Evolutionary conservation across 2,888 invertebrate genomes (phyloP), one percentile per base, ranked within the genome.

Genomic region (Diaperis boleti): DNA sequence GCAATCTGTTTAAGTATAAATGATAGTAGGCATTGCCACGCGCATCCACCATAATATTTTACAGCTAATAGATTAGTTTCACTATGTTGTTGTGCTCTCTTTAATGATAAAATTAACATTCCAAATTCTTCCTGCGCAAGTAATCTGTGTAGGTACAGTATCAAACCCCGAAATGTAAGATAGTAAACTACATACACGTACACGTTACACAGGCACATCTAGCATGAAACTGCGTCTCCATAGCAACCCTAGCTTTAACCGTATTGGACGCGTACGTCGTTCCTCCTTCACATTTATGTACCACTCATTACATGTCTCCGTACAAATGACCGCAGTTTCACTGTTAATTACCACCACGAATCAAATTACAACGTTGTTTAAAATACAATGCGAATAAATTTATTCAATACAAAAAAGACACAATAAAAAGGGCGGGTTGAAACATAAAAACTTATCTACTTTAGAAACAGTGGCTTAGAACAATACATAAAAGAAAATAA

Each of bases 221-320:
- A 65, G 73, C 72, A 72, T 73, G 73, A 74, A 71, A 68, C 71
- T 69, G 74, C 59, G 77, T 78, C 65, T 68, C 74, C 78, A 78
- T 78, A 69, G 78, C 75, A 78, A 78, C 78, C 72, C 78, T 77
- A 66, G 73, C 72, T 71, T 50, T 67, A 62, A 71, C 73, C 76
- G 73, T 72, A 77, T 77, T 78, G 77, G 78, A 67, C 72, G 69
- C 69, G 68, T 64, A 52, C 63, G 47, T 63, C 65, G 66, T 69
- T 67, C 61, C 56, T 70, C 64, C 63, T 65, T 47, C 41, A 18
- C 49, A 41, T 42, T 59, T 37, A 26, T n/a, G 26, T 26, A 17
- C 44, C 7, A 41, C 41, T 41, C 26, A 10, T 29, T 33, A 6
- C 22, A 49, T 49, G 47, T 26, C 56, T 56, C 45, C n/a, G n/a